These are phyloP conservation scores for Triops longicaudatus DNA, from an alignment of 1,140 invertebrate species.

Conservation along the genomic window DNA sequence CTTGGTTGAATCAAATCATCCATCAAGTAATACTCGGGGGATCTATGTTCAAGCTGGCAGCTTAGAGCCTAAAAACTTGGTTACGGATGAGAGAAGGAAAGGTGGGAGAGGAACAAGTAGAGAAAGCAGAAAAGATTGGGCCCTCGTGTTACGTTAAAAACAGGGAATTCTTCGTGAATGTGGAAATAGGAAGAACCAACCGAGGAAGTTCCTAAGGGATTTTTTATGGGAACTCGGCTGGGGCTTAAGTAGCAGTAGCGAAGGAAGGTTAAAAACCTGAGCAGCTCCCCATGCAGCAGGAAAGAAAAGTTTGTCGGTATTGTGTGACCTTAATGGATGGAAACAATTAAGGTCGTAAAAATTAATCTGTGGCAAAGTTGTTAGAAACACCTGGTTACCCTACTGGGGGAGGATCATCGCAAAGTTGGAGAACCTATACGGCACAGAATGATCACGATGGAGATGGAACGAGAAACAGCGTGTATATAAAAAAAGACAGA, in stretches of 20 bases:
- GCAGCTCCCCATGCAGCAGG: background rate
- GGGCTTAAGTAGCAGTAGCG: conserved; percentile 2
- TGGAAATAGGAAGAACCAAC: background rate
- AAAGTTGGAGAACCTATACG: background rate
- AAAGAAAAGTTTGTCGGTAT: background rate
- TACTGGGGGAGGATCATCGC: background rate
- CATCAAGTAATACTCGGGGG: background rate
- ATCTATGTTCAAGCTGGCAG: conserved; percentile 8
- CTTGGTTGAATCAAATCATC: conserved; percentile 12
- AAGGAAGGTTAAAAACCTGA: background rate
- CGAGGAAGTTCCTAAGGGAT: background rate
- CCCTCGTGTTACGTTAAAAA: background rate
- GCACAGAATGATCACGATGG: background rate
- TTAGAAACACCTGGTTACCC: conserved; percentile 6
- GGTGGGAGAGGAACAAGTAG: background rate
- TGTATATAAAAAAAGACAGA: background rate
- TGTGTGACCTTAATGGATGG: conserved; percentile 14
- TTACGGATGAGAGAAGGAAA: background rate
- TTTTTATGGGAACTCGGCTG: conserved; percentile 4
- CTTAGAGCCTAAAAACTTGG: conserved; percentile 1
- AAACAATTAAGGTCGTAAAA: conserved; percentile 15
- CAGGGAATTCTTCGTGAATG: background rate
- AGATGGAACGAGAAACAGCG: background rate
- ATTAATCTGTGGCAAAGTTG: background rate
- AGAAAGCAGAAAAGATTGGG: background rate